Conservation (phyloP, 2,888 invertebrate genomes). For the Bimastos eiseni region DNA sequence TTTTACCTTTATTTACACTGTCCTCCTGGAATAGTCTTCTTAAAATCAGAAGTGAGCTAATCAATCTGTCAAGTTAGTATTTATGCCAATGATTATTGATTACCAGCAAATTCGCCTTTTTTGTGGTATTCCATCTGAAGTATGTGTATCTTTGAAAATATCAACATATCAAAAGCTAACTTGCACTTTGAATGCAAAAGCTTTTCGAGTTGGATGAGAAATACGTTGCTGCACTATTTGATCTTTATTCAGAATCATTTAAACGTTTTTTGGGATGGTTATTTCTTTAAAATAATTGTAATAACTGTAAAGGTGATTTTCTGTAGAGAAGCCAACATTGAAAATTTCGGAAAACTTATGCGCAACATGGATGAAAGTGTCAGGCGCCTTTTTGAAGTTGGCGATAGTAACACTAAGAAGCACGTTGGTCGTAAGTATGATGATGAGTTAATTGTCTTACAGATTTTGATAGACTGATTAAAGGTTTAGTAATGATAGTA, state of each 20-base stretch:
- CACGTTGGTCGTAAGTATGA: slow-evolving; percentile 71
- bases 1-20: too few relatives aligned
- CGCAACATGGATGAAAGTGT: slow-evolving; percentile 84
- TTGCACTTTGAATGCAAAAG: too few relatives aligned
- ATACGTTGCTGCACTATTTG: not conserved
- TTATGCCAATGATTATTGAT: not conserved
- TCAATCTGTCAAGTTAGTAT: not conserved
- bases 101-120: not conserved
- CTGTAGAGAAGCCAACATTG: slow-evolving; percentile 76
- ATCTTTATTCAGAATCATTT: not conserved
- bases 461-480: not conserved
- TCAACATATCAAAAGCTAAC: not conserved
- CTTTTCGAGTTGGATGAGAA: too few relatives aligned
- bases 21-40: too few relatives aligned
- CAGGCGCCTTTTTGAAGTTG: slow-evolving; percentile 78
- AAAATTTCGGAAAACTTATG: slow-evolving; percentile 80
- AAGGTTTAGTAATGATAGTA: not conserved
- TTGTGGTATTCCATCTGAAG: not conserved
- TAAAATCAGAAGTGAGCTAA: too few relatives aligned
- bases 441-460: not conserved
- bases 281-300: not conserved
- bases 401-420: slow-evolving; percentile 83
- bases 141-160: not conserved
- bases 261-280: not conserved
- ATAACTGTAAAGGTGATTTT: slow-evolving; percentile 10